A percentile compares a stretch with the other conserved stretches of the same genome.
These are phyloP conservation scores for Crotalus horridus DNA, from an alignment of 2,113 vertebrate species.

Conservation along the genomic window DNA sequence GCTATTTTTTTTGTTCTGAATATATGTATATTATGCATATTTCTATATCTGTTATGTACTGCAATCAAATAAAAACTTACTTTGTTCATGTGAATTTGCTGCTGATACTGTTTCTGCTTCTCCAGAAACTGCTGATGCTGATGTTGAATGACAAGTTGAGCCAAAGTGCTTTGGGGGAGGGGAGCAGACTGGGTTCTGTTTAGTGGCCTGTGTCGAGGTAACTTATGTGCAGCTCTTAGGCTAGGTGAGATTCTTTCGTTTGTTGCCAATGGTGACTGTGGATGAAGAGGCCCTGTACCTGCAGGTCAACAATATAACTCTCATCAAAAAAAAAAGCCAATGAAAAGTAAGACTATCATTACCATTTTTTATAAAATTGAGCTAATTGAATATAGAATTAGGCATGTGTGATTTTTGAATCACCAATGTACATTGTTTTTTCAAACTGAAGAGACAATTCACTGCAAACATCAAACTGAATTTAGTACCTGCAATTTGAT, in stretches of 20 bases:
- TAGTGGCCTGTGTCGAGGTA: conserved; percentile 91
- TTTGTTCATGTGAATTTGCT: conserved; percentile 97
- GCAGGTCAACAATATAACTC: conserved; percentile 64
- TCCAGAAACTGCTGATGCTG: conserved; percentile 98
- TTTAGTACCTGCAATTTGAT: neutral
- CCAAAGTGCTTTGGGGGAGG: conserved; percentile 92
- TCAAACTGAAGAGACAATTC: neutral
- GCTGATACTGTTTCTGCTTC: conserved; percentile 97
- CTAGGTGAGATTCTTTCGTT: conserved; percentile 84
- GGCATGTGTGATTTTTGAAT: neutral
- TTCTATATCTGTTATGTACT: neutral
- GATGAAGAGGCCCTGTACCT: conserved; percentile 82
- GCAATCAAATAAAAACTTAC: conserved; percentile 67
- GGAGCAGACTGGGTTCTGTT: conserved; percentile 96
- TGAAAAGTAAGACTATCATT: neutral
- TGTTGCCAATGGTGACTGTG: conserved; percentile 85
- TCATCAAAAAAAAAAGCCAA: neutral
- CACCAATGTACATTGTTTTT: neutral
- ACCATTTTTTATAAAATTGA: neutral
- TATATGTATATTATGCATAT: neutral
- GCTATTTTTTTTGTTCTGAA: neutral
- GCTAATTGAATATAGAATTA: neutral
- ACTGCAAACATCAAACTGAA: neutral
- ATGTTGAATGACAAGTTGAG: conserved; percentile 96
- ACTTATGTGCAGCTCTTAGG: conserved; percentile 79